Conservation (phyloP, 1,140 invertebrate species). For the Drosophila tsacasi region DNA sequence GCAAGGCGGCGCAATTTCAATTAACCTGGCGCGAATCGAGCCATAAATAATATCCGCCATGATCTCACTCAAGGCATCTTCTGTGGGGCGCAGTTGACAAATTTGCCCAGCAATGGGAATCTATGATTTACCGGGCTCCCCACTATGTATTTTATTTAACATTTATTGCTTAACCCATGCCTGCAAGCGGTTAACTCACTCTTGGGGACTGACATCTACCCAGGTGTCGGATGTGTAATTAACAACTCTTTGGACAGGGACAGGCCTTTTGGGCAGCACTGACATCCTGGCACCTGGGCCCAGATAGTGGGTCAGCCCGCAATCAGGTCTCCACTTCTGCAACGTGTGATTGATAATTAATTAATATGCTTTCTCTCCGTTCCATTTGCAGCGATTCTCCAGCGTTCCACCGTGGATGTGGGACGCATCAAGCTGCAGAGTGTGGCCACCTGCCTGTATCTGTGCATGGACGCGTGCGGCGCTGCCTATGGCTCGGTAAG, state of each 20-base stretch:
- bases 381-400: conserved; percentile 90
- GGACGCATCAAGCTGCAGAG: conserved; percentile 93
- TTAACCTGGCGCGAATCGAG: conserved; percentile 29
- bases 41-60: conserved; percentile 29
- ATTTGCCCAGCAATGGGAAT: conserved; percentile 38
- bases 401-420: conserved; percentile 90
- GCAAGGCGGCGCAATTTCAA: conserved; percentile 50
- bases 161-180: conserved; percentile 11
- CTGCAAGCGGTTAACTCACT: conserved; percentile 4
- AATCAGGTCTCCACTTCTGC: conserved; percentile 54
- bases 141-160: conserved; percentile 3
- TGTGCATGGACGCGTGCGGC: conserved; percentile 94
- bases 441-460: conserved; percentile 92
- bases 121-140: conserved; percentile 36
- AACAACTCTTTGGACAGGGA: conserved; percentile 43
- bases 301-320: conserved; percentile 48
- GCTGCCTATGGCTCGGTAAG: conserved; percentile 94
- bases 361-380: conserved; percentile 72
- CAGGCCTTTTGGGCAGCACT: conserved; percentile 21
- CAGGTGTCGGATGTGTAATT: conserved; percentile 60
- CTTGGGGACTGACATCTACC: conserved; percentile 11
- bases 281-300: conserved; percentile 61
- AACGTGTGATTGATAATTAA: conserved; percentile 72
- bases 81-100: conserved; percentile 32
- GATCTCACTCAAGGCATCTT: conserved; percentile 31